phyloP scores from a whole-genome alignment of 2,113 vertebrate genomes.

The human (Homo sapiens) region DNA sequence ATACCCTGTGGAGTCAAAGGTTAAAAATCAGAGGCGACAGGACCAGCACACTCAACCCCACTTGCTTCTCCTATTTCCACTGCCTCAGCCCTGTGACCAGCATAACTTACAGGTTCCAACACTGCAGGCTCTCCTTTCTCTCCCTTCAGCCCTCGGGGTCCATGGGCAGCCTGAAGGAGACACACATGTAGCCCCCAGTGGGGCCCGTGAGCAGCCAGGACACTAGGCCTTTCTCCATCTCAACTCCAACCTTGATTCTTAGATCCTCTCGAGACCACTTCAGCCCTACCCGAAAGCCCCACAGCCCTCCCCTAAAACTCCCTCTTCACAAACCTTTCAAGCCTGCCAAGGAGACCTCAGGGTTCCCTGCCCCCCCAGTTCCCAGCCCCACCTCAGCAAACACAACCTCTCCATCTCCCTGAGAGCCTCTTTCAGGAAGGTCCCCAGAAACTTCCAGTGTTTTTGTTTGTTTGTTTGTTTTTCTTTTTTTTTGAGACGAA shows the following conservation, averaged over 20 bases:
- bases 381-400: background rate
- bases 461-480: too few relatives aligned
- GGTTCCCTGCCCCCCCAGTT: background rate
- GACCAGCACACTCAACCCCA: background rate
- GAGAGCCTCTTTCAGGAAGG: background rate
- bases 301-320: background rate
- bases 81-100: background rate
- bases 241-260: background rate
- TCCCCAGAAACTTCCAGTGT: background rate
- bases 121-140: slow-evolving; percentile 94
- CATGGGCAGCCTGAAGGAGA: slow-evolving; percentile 88
- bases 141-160: slow-evolving; percentile 89
- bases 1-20: slow-evolving; percentile 86
- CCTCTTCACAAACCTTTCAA: background rate
- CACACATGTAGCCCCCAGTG: slow-evolving; percentile 89
- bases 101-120: slow-evolving; percentile 91
- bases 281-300: background rate
- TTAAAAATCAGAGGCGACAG: background rate
- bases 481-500: too few relatives aligned
- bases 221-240: background rate
- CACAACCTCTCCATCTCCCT: background rate
- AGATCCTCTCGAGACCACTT: background rate
- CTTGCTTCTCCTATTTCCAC: background rate
- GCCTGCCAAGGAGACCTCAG: background rate
- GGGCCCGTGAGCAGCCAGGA: slow-evolving; percentile 79